Base-by-base conservation (phyloP, 2,113 vertebrate species). In the Promerops cafer region DNA sequence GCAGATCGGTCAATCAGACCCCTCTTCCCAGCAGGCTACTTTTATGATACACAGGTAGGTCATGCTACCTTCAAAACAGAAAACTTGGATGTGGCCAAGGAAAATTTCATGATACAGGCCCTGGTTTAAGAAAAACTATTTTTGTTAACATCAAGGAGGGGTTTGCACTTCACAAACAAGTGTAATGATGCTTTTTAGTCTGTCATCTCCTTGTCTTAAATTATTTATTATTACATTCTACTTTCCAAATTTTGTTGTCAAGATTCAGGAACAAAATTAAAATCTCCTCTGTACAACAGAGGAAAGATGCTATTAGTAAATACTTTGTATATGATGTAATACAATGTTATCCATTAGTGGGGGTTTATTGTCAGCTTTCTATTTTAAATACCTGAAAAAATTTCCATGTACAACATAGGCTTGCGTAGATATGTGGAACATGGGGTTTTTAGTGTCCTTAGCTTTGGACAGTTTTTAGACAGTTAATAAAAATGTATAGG, bases 31-130 rank as follows among this genome's bases (percentile, higher is more conserved):
- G 49, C 97, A 77, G 99, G 99, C 64, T 99, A 99, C 97, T 99
- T 98, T 79, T 99, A 99, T 94, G 99, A 99, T 95, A 99, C 99
- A 63, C 99, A 99, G 98, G 99, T 99, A 75, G 68, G 96, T 96
- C 70, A 26, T 13, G 8, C 53, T 26, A 7, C 45, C 65, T 76
- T 53, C 76, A 16, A 19, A 45, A n/a, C 9, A 11, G 61, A 52
- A 71, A 70, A 50, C 17, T 14, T 10, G 26, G 9, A 7, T 15
- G 10, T 14, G 5, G 61, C 30, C 39, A 37, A 11, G 26, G 44
- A 68, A 65, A 86, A 31, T 24, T 7, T 20, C 12, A 3, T 21
- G 0, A 24, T 16, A 1, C 0, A 39, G 20, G 4, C 23, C 15
- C 21, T 80, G 3, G 17, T 69, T 59, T 22, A 52, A 75, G 60